Evolutionary conservation across 2,888 invertebrate genomes (phyloP).

Genomic region (Carcina quercana): DNA sequence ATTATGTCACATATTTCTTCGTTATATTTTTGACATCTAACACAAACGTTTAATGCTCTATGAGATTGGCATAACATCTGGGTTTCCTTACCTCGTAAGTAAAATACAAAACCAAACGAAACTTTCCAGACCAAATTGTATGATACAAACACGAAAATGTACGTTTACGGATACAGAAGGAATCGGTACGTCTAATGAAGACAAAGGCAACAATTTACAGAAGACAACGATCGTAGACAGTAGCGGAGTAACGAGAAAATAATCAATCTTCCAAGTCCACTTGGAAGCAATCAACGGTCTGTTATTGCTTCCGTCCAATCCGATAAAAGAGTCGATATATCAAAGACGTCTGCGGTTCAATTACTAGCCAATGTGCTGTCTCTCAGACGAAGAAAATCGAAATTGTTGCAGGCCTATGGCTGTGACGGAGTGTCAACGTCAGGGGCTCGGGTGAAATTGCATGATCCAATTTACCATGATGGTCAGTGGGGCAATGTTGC

Average conservation of each 20-base stretch:
- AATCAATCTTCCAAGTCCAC: conserved; percentile 70
- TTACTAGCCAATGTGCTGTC: conserved; percentile 66
- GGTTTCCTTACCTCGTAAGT: too few relatives aligned
- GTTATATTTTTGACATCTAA: too few relatives aligned
- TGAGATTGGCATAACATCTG: too few relatives aligned
- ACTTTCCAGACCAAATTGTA: too few relatives aligned
- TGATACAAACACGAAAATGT: too few relatives aligned
- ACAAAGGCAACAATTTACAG: conserved; percentile 26
- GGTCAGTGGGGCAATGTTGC: neutral
- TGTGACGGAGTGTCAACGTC: conserved; percentile 39
- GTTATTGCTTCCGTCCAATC: conserved; percentile 71
- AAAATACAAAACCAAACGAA: too few relatives aligned
- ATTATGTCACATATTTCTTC: too few relatives aligned
- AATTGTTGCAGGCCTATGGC: conserved; percentile 48
- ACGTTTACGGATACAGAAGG: neutral
- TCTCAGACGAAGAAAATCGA: conserved; percentile 55
- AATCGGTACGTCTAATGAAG: conserved; percentile 1
- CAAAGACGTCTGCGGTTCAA: conserved; percentile 71
- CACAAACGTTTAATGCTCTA: too few relatives aligned
- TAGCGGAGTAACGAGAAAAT: conserved; percentile 60
- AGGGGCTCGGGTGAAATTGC: conserved; percentile 19
- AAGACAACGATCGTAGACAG: conserved; percentile 43
- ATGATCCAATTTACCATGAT: too few relatives aligned
- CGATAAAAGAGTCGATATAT: conserved; percentile 72
- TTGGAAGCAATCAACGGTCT: conserved; percentile 72